These are phyloP conservation scores for Thera britannica DNA, from an alignment of 2,888 invertebrate species.

Conservation along the genomic window DNA sequence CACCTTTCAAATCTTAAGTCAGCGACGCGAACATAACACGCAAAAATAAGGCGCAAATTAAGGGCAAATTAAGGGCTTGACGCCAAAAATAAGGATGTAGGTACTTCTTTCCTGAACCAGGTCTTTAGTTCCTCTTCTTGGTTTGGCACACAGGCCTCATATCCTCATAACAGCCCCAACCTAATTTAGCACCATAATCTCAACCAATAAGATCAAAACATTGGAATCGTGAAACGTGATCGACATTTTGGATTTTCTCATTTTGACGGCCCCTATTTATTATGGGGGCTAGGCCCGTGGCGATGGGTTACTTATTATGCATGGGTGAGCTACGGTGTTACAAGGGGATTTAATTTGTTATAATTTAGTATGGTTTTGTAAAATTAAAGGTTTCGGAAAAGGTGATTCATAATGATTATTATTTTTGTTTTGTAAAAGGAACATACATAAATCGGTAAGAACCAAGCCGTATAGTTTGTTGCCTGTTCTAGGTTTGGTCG, in stretches of 20 bases:
- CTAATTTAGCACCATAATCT: conserved; percentile 36
- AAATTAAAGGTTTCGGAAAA: conserved; percentile 2
- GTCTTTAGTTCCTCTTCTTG: too few relatives aligned
- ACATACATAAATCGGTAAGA: too few relatives aligned
- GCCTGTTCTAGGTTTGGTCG: too few relatives aligned
- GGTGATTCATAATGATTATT: too few relatives aligned
- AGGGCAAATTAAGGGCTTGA: too few relatives aligned
- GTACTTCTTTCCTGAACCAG: too few relatives aligned
- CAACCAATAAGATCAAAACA: conserved; percentile 35
- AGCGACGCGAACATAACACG: too few relatives aligned
- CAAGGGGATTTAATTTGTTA: conserved; percentile 30
- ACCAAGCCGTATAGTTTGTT: too few relatives aligned
- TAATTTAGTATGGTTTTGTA: conserved; percentile 16
- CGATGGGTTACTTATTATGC: conserved; percentile 36
- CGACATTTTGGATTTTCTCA: conserved; percentile 53
- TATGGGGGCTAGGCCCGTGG: conserved; percentile 39
- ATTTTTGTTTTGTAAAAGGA: too few relatives aligned
- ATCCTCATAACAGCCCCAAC: conserved; percentile 4
- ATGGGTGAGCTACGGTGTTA: conserved; percentile 24
- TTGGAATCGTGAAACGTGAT: conserved; percentile 49
- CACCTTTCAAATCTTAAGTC: too few relatives aligned
- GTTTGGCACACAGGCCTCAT: neutral
- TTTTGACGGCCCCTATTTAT: conserved; percentile 48
- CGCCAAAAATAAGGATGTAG: too few relatives aligned
- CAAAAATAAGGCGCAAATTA: too few relatives aligned